These are phyloP conservation scores for Vicugna pacos DNA, from an alignment of 2,113 vertebrate species.

Conservation along the genomic window DNA sequence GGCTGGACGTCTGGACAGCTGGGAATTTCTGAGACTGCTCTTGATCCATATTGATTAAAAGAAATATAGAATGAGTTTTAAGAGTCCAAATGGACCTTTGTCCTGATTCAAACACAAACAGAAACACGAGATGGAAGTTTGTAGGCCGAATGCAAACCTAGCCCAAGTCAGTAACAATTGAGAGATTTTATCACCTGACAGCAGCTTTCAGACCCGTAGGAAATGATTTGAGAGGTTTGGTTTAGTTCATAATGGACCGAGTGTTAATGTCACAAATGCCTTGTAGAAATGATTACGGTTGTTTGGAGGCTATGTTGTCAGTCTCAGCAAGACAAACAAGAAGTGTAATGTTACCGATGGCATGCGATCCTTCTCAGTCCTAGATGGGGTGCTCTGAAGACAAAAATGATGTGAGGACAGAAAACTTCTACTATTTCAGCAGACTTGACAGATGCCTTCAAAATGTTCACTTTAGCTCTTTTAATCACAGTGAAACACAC, in stretches of 20 bases:
- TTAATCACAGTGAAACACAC: slow-evolving; percentile 33
- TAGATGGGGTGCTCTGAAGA: slow-evolving; percentile 48
- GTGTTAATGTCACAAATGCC: slow-evolving; percentile 60
- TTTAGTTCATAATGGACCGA: neutral
- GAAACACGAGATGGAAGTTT: slow-evolving; percentile 63
- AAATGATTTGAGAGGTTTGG: slow-evolving; percentile 54
- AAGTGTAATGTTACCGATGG: slow-evolving; percentile 58
- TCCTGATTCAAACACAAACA: slow-evolving; percentile 64
- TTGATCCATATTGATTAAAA: slow-evolving; percentile 80
- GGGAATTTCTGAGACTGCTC: slow-evolving; percentile 70
- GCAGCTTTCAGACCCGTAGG: neutral
- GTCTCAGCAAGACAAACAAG: slow-evolving; percentile 57
- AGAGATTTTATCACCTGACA: neutral
- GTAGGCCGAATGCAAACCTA: neutral
- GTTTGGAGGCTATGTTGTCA: slow-evolving; percentile 62
- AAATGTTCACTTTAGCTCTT: slow-evolving; percentile 30
- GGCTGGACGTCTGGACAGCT: slow-evolving; percentile 71
- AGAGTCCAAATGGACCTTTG: slow-evolving; percentile 68
- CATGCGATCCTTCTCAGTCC: slow-evolving; percentile 30
- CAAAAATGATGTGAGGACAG: slow-evolving; percentile 26
- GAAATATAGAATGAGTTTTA: slow-evolving; percentile 80
- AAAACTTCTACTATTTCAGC: slow-evolving; percentile 34
- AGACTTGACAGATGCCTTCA: neutral
- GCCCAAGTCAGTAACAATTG: neutral
- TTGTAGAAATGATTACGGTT: slow-evolving; percentile 65